These are phyloP conservation scores for Ceyx melanurus DNA, from an alignment of 2,113 vertebrate genomes.

Conservation along the genomic window DNA sequence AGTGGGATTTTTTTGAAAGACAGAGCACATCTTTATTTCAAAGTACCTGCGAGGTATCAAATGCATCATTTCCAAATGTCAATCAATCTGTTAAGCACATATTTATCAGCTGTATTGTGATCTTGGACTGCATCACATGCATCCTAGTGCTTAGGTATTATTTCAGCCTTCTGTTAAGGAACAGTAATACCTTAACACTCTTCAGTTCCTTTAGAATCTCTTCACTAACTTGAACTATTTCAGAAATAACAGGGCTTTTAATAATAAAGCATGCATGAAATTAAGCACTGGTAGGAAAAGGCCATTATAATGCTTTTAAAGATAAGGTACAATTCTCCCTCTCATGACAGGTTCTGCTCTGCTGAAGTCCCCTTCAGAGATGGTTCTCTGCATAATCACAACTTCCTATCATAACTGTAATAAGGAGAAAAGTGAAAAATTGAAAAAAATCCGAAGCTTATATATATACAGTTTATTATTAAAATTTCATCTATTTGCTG, in stretches of 20 bases:
- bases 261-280: background rate
- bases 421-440: background rate
- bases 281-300: background rate
- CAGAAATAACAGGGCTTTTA: background rate
- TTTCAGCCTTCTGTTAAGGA: background rate
- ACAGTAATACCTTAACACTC: background rate
- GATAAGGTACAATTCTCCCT: background rate
- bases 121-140: background rate
- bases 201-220: background rate
- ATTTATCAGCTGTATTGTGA: background rate
- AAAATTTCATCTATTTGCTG: background rate
- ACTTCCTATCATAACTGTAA: background rate
- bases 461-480: background rate
- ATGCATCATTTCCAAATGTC: background rate
- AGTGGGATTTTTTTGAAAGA: background rate
- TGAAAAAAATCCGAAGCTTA: background rate
- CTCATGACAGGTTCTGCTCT: background rate
- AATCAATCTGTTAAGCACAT: background rate
- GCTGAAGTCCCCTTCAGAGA: background rate
- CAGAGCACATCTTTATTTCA: background rate
- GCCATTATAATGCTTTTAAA: background rate
- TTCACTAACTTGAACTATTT: background rate
- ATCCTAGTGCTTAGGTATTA: background rate
- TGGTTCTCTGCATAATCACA: background rate
- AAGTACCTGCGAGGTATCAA: background rate